Evolutionary conservation across 2,113 vertebrate species (phyloP), one percentile per base, ranked within the genome.

Genomic region (Brachyistius frenatus): DNA sequence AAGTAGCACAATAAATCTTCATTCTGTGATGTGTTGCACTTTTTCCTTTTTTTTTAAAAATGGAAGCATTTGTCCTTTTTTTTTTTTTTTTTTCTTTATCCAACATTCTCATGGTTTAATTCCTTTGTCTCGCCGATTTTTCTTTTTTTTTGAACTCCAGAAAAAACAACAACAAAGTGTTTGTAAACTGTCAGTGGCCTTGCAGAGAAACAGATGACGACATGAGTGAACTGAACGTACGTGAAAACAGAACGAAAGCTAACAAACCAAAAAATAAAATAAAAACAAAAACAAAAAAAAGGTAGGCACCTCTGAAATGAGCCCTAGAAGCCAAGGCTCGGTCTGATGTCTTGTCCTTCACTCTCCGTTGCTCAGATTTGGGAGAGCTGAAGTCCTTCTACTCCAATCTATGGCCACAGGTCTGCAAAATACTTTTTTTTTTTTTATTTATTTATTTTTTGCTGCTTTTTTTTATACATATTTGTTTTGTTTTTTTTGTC

Each of bases 241-340:
- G 61, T 82, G 77, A 86, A 71, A 87, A 80, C 60, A 66, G 65
- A 90, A 84, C 66, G 30, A 81, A 92, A 89, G 85, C 86, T 88
- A 93, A 91, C 75, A 86, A 87, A 92, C 91, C 92, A 16, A 65
- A 32, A 49, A 44, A 10, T n/a, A 41, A 41, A 37, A 37, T 5
- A 41, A 41, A 50, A 16, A 46, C 62, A 36, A 30, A 13, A 7
- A 76, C 50, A 61, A 63, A 5, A 89, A 91, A 95, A 94, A 95
- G 95, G 91, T 94, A 95, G 96, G 96, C 97, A 95, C 97, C 96
- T 94, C 95, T 94, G 93, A 96, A 94, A 93, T 95, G 96, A 97
- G 96, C 96, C 90, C 95, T 92, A 93, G 93, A 88, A 94, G 75
- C 95, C 93, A 84, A 94, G 88, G 86, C 94, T 96, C 95, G 90